A percentile compares a stretch with the other conserved stretches of the same genome.
These are phyloP conservation scores for Pyrgilauda ruficollis DNA, from an alignment of 2,113 vertebrate genomes.

Conservation along the genomic window DNA sequence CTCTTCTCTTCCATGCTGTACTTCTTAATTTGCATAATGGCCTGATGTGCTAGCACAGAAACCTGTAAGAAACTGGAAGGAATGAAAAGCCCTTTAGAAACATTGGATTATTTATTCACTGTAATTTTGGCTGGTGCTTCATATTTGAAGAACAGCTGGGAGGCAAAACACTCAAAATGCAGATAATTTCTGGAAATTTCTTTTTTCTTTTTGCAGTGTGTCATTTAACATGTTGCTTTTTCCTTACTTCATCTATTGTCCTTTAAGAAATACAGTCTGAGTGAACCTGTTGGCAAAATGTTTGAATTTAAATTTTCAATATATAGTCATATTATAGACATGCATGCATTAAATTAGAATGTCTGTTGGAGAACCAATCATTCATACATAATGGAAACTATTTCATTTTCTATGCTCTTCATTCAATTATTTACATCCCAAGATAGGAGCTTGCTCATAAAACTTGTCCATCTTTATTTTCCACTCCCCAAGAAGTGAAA, in stretches of 20 bases:
- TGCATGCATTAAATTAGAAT: neutral
- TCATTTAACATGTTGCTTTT: neutral
- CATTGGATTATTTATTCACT: neutral
- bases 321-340: neutral
- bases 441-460: neutral
- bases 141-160: neutral
- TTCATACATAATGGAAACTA: neutral
- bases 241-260: neutral
- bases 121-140: neutral
- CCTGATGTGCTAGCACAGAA: neutral
- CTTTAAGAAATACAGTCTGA: neutral
- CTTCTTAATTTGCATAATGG: neutral
- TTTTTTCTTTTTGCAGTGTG: neutral
- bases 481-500: neutral
- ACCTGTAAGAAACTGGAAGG: neutral
- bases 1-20: neutral
- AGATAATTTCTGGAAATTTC: neutral
- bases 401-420: neutral
- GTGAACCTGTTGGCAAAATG: neutral
- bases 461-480: neutral
- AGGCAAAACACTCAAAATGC: neutral
- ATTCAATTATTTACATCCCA: neutral
- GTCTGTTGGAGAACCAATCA: neutral
- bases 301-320: neutral
- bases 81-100: conserved; percentile 2